These are phyloP conservation scores for Hypothenemus hampei DNA, from an alignment of 1,140 invertebrate genomes.

Conservation along the genomic window DNA sequence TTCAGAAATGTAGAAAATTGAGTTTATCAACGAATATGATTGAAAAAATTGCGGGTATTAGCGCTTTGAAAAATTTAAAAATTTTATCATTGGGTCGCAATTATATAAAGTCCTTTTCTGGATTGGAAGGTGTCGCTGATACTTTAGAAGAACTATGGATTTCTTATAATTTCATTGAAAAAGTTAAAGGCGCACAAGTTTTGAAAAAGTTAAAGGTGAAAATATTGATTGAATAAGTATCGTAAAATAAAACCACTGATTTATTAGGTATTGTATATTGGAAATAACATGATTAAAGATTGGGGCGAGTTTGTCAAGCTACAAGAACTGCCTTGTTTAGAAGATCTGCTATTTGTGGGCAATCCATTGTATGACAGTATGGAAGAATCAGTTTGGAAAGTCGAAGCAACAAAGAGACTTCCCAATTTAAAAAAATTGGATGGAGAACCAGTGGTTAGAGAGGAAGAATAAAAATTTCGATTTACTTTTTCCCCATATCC, in stretches of 20 bases:
- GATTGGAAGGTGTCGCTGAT: slow-evolving; percentile 78
- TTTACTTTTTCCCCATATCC: background rate
- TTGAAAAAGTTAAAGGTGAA: slow-evolving; percentile 67
- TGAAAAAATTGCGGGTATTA: slow-evolving; percentile 77
- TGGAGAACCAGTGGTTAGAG: slow-evolving; percentile 64
- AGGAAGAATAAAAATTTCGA: slow-evolving; percentile 48
- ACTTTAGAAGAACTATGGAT: slow-evolving; percentile 90
- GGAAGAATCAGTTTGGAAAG: slow-evolving; percentile 64
- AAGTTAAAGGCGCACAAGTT: slow-evolving; percentile 79
- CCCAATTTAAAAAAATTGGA: slow-evolving; percentile 82
- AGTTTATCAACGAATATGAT: slow-evolving; percentile 90
- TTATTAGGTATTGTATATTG: slow-evolving; percentile 68
- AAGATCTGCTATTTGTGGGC: slow-evolving; percentile 72
- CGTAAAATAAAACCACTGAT: background rate
- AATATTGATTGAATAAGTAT: background rate
- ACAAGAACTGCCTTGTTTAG: slow-evolving; percentile 60
- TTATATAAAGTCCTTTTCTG: slow-evolving; percentile 82
- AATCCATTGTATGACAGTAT: slow-evolving; percentile 79
- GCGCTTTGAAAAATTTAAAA: slow-evolving; percentile 74
- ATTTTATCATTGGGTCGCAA: slow-evolving; percentile 84
- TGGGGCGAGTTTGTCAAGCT: slow-evolving; percentile 82
- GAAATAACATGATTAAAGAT: slow-evolving; percentile 85
- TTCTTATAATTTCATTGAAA: slow-evolving; percentile 91
- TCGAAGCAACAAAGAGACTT: slow-evolving; percentile 67
- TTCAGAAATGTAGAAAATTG: slow-evolving; percentile 69